Percentiles rank a stretch among this genome's conserved stretches.
Evolutionary conservation across 2,888 invertebrate species (phyloP).

Genomic region (Drosophila kanekoi): DNA sequence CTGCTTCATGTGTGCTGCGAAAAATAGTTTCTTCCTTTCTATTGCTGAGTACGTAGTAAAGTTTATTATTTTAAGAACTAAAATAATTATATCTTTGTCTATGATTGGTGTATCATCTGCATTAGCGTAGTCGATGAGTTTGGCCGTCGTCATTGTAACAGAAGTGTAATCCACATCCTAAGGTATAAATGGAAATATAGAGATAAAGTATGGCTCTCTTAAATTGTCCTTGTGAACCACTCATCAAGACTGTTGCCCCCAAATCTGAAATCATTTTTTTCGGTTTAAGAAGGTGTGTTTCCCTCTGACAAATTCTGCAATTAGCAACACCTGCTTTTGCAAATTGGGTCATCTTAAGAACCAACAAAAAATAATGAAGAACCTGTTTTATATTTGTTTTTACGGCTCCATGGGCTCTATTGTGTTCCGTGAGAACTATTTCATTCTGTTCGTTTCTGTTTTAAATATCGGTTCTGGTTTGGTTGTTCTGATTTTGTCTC

Average conservation of each 20-base stretch:
- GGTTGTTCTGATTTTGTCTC: neutral
- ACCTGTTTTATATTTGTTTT: too few species aligned
- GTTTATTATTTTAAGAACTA: conserved; percentile 14
- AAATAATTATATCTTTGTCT: neutral
- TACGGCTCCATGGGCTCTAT: too few species aligned
- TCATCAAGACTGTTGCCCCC: neutral
- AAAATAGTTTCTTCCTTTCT: conserved; percentile 1
- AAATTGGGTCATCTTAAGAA: too few species aligned
- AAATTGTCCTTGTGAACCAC: neutral
- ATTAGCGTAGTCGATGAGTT: too few species aligned
- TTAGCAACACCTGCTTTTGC: too few species aligned
- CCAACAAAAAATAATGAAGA: too few species aligned
- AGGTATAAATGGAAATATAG: neutral
- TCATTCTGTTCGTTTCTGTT: conserved; percentile 3
- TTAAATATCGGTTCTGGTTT: neutral
- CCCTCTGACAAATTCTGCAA: too few species aligned
- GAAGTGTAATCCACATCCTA: neutral
- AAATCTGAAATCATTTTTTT: neutral
- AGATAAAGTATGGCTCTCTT: neutral
- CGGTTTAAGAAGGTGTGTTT: neutral
- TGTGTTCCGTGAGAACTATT: neutral
- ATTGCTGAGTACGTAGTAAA: conserved; percentile 7
- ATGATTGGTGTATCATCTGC: neutral
- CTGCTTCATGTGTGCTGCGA: conserved; percentile 12
- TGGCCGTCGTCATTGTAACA: neutral